Base-by-base conservation (phyloP, 92 coral and sea anemone genomes). In the Porites divaricata region DNA sequence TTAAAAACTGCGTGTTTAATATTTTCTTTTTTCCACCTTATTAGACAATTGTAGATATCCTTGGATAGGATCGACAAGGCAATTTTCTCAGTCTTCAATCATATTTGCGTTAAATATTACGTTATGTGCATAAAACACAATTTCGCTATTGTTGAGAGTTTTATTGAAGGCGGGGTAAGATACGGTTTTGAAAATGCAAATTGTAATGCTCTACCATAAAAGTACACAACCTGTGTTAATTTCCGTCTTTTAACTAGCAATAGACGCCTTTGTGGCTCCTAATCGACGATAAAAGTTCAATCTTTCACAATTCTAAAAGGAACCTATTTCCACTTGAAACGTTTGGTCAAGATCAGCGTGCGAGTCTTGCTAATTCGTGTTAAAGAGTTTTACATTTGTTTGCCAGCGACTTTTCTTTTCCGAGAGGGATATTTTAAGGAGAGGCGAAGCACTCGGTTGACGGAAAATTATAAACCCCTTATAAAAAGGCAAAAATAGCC, bases 111-210 rank as follows among this genome's bases (percentile, higher is more conserved):
- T 67, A 24, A 11, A 24, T 9, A 67, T 67, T 67, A 22, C 35
- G 14, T n/a, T 25, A 26, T 67, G 23, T 24, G 13, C 72, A 26
- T 67, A 26, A 26, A 24, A 64, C 9, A 67, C 45, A 35, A 67
- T 67, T 2, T 24, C 13, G 12, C 13, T 13, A 24, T 67, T 9
- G 28, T 24, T 67, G 16, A 67, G 13, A 15, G 45, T 23, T 63
- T 62, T 26, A 45, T 21, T 62, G 20, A 50, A 63, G 72, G 83
- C 72, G 83, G 72, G 23, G 83, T 48, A 9, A 63, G 73, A 49
- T 64, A 50, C 23, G 15, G 49, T 63, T 64, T 49, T 48, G 3
- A 17, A 65, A 11, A 54, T 65, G 72, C 72, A 78, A 64, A 78
- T 63, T 3, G 59, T 13, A 22, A 64, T 76, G 9, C 15, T 20